Percentiles rank a stretch among this genome's conserved stretches.
Evolutionary conservation across 1,140 invertebrate species (phyloP).

Genomic region (Diplogasteroides magnus): DNA sequence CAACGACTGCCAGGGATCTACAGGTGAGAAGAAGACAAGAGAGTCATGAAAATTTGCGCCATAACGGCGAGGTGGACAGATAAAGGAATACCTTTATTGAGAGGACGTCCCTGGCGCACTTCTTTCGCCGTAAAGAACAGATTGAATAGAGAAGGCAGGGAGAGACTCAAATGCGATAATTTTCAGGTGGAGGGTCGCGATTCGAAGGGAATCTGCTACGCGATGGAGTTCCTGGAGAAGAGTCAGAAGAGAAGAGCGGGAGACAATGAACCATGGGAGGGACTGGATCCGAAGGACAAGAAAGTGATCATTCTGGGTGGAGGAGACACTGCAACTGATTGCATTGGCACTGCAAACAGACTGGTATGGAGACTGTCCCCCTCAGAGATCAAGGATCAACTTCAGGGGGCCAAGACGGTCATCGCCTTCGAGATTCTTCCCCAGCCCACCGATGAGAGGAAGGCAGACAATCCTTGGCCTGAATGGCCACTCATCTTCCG

Average conservation of each 20-base stretch:
- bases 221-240: slow-evolving; percentile 91
- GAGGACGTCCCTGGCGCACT: no score
- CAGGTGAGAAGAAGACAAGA: slow-evolving; percentile 15
- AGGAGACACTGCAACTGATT: slow-evolving; percentile 98
- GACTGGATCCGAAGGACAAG: slow-evolving; percentile 80
- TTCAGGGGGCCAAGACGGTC: slow-evolving; percentile 82
- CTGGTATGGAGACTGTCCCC: slow-evolving; percentile 62
- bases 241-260: slow-evolving; percentile 94
- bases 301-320: slow-evolving; percentile 94
- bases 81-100: no score
- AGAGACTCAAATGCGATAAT: no score
- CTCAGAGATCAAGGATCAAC: background rate
- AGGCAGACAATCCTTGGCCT: slow-evolving; percentile 83
- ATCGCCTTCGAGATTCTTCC: slow-evolving; percentile 96
- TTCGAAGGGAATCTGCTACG: slow-evolving; percentile 86
- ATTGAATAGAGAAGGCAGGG: no score
- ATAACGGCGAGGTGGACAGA: no score
- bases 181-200: slow-evolving; percentile 68
- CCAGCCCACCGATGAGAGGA: slow-evolving; percentile 73
- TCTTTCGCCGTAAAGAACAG: no score
- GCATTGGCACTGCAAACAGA: slow-evolving; percentile 90
- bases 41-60: background rate
- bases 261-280: slow-evolving; percentile 60
- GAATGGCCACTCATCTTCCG: slow-evolving; percentile 93
- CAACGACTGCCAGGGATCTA: slow-evolving; percentile 88